These are phyloP conservation scores for Plutella xylostella DNA, from an alignment of 2,888 invertebrate genomes.

Conservation along the genomic window DNA sequence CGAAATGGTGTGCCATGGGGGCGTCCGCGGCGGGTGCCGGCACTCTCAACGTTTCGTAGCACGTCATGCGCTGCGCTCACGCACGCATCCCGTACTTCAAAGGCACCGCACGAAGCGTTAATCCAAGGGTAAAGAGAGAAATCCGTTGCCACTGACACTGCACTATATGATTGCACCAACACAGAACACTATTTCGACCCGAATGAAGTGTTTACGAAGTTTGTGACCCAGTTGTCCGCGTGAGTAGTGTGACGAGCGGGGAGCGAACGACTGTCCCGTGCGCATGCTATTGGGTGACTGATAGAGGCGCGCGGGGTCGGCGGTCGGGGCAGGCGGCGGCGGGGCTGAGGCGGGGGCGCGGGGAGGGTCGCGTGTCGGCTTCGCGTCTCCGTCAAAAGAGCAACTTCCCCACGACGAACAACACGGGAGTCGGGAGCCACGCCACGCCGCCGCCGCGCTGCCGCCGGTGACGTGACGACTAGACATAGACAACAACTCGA, in stretches of 20 bases:
- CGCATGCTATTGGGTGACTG: conserved; percentile 55
- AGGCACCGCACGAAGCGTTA: conserved; percentile 43
- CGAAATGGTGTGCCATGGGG: conserved; percentile 81
- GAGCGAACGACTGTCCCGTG: conserved; percentile 38
- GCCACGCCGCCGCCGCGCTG: too few species aligned
- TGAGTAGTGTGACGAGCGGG: conserved; percentile 26
- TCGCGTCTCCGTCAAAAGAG: conserved; percentile 7
- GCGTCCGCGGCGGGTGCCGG: conserved; percentile 67
- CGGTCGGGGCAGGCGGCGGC: conserved; percentile 21
- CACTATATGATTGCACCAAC: conserved; percentile 7
- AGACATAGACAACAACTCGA: too few species aligned
- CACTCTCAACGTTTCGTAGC: conserved; percentile 69
- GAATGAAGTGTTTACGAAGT: conserved; percentile 2
- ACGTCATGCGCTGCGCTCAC: conserved; percentile 72
- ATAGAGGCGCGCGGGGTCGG: conserved; percentile 29
- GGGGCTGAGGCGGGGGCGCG: conserved; percentile 15
- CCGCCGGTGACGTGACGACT: too few species aligned
- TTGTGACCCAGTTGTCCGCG: conserved; percentile 62
- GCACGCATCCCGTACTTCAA: conserved; percentile 68
- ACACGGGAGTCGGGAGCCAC: too few species aligned
- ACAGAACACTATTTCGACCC: not conserved
- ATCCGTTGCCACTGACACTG: conserved; percentile 17
- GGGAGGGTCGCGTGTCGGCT: conserved; percentile 31
- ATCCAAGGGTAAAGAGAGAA: conserved; percentile 6
- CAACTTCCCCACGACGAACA: not conserved